Evolutionary conservation across 2,113 vertebrate species (phyloP), one percentile per base, ranked within the genome.

Genomic region (Charina bottae): DNA sequence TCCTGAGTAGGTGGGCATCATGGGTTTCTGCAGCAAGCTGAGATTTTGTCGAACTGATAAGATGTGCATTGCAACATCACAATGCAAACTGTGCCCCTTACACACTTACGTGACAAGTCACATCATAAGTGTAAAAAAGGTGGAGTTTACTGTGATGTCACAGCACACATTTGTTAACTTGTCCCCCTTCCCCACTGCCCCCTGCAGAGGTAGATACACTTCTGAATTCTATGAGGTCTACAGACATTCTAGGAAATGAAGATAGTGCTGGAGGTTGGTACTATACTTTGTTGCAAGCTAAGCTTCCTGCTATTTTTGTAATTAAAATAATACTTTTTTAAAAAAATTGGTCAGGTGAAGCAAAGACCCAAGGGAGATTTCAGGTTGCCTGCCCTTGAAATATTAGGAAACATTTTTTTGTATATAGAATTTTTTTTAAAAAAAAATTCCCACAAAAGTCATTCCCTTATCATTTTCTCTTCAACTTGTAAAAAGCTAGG

Each of bases 391-490:
- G 6, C 6, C 33, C 6, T 13, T 78, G 33, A 37, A 78, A 78
- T 21, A 78, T 78, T 78, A 37, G 68, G 33, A 78, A n/a, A n/a
- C 15, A 21, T 37, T 9, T 68, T 78, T 78, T 37, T 37, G 33
- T n/a, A 37, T 78, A 78, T 33, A 68, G 64, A 68, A n/a, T 68
- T 15, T 68, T 28, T n/a, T 62, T 64, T 64, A 12, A 1, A n/a
- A 68, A 68, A n/a, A 68, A 1, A 49, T 49, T 49, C 17, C 33
- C 17, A 78, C 87, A 90, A 93, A 87, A 91, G 59, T 89, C n/a
- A 62, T 91, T 0, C 26, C 2, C 23, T 86, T 28, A n/a, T 92
- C 0, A 0, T 13, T 19, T 90, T 91, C 21, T 89, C 56, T 87
- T 89, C 55, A 59, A 64, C 0, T 62, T 93, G 0, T 2, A 72